Evolutionary conservation across 2,797 vertebrate genomes (phyloP).

Genomic region (Intellagama lesueurii): DNA sequence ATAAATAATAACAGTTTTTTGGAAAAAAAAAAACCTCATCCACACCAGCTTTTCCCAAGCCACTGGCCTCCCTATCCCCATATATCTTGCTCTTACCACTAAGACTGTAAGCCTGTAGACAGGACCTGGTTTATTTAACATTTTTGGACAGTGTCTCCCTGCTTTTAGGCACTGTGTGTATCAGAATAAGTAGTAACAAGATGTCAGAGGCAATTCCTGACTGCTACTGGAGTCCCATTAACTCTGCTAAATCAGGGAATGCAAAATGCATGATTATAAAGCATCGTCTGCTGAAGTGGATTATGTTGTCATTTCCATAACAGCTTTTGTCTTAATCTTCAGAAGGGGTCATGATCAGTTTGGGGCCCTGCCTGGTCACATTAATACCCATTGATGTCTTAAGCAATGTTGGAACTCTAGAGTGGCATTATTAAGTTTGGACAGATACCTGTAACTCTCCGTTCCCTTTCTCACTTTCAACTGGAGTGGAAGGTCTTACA

Average conservation of each 20-base stretch:
- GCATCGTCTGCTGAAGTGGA: background rate
- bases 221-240: too few relatives aligned
- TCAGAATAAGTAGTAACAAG: background rate
- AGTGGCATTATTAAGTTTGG: background rate
- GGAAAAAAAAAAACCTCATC: background rate
- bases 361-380: background rate
- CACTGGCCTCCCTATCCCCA: background rate
- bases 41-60: background rate
- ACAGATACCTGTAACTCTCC: background rate
- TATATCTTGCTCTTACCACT: background rate
- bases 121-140: background rate
- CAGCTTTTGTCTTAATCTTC: background rate
- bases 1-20: too few relatives aligned
- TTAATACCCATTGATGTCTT: background rate
- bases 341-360: too few relatives aligned
- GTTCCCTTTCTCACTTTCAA: background rate
- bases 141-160: background rate
- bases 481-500: background rate
- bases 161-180: background rate
- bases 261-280: background rate
- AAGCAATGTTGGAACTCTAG: background rate
- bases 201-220: background rate
- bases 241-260: too few relatives aligned
- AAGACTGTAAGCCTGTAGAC: background rate
- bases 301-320: background rate